Conservation (phyloP, 2,888 invertebrate genomes). For the Hirtodrosophila histrioides region DNA sequence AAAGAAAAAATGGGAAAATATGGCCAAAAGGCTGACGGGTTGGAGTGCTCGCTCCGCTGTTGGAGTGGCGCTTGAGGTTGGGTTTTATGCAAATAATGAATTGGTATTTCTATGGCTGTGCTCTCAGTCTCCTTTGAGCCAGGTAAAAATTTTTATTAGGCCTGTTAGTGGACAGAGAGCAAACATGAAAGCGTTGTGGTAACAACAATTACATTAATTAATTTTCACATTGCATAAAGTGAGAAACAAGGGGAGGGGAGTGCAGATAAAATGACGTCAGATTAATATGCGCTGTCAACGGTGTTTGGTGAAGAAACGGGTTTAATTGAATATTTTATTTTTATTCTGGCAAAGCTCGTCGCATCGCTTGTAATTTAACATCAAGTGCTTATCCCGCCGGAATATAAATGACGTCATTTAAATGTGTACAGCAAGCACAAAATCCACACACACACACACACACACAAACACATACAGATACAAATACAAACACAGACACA, state of each 20-base stretch:
- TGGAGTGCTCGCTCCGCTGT: conserved; percentile 30
- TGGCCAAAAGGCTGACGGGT: conserved; percentile 33
- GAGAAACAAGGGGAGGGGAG: conserved; percentile 3
- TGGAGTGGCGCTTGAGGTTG: conserved; percentile 52
- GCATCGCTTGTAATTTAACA: conserved; percentile 65
- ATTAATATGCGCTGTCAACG: conserved; percentile 76
- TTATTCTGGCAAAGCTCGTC: conserved; percentile 45
- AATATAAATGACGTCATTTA: conserved; percentile 79
- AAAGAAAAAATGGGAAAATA: conserved; percentile 39
- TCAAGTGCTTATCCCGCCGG: conserved; percentile 76
- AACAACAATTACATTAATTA: conserved; percentile 76
- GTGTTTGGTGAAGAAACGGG: conserved; percentile 62
- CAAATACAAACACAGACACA: not conserved
- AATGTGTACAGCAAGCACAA: conserved; percentile 59
- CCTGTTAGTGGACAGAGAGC: conserved; percentile 18
- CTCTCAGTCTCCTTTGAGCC: not conserved
- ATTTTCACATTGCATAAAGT: conserved; percentile 49
- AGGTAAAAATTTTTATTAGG: conserved; percentile 52
- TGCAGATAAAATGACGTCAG: conserved; percentile 55
- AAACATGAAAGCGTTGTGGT: conserved; percentile 45
- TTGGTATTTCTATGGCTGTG: conserved; percentile 49
- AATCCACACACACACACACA: conserved; percentile 31
- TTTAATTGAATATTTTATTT: conserved; percentile 78
- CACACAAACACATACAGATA: conserved; percentile 7
- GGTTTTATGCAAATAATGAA: conserved; percentile 60